A percentile compares a stretch with the other conserved stretches of the same genome.
Evolutionary conservation across 2,888 invertebrate species (phyloP).

Genomic region (Aleiodes testaceus): DNA sequence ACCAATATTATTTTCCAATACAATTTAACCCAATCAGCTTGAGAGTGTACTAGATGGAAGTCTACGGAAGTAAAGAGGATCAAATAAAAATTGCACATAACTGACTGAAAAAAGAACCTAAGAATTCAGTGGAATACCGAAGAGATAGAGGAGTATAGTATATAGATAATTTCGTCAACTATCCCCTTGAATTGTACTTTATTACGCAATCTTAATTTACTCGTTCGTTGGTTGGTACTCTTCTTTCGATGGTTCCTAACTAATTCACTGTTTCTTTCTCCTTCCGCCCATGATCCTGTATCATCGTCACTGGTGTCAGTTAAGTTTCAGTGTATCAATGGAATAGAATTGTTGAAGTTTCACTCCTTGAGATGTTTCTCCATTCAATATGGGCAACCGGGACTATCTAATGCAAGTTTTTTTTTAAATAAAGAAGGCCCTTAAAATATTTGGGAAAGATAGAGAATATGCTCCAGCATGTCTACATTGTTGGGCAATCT

Average conservation of each 20-base stretch:
- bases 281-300: conserved; percentile 22
- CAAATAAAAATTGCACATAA: conserved; percentile 16
- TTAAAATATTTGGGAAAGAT: too few species aligned
- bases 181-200: conserved; percentile 41
- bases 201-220: conserved; percentile 47
- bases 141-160: conserved; percentile 16
- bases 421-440: too few species aligned
- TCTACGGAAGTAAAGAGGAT: not conserved
- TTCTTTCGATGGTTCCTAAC: conserved; percentile 23
- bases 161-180: conserved; percentile 6
- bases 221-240: conserved; percentile 26
- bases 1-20: conserved; percentile 44
- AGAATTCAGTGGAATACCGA: conserved; percentile 13
- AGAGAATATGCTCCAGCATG: too few species aligned
- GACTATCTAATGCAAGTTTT: too few species aligned
- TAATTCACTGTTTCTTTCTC: not conserved
- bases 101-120: conserved; percentile 22
- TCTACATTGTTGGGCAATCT: too few species aligned
- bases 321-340: conserved; percentile 29
- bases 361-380: not conserved
- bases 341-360: conserved; percentile 29
- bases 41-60: conserved; percentile 33
- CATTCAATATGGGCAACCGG: too few species aligned
- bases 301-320: not conserved
- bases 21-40: conserved; percentile 47